Evolutionary conservation across 2,113 vertebrate genomes (phyloP).

Genomic region (Misgurnus anguillicaudatus): DNA sequence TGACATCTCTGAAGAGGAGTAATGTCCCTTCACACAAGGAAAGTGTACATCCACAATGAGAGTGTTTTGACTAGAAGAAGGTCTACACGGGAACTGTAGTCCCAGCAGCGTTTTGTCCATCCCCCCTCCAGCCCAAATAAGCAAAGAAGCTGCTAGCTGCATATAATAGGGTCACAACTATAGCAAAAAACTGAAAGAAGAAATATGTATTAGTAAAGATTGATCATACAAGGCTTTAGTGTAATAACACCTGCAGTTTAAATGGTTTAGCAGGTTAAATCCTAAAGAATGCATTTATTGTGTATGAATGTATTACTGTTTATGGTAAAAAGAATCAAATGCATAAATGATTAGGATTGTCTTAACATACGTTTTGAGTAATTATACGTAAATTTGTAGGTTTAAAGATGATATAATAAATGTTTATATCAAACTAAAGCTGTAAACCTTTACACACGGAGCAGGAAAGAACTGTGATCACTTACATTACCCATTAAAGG

Average conservation of each 20-base stretch:
- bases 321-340: too few relatives aligned
- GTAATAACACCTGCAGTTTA: not conserved
- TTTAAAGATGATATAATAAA: not conserved
- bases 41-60: not conserved
- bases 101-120: constrained; percentile 80
- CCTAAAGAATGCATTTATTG: too few relatives aligned
- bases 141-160: constrained; percentile 81
- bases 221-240: too few relatives aligned
- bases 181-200: constrained; percentile 83
- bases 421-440: not conserved
- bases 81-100: constrained; percentile 74
- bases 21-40: not conserved
- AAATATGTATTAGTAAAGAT: not conserved
- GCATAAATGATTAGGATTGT: too few relatives aligned
- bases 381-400: not conserved
- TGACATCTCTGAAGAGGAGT: not conserved
- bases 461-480: not conserved
- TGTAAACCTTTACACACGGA: constrained; percentile 2
- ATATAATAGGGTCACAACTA: constrained; percentile 78
- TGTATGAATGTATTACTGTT: too few relatives aligned
- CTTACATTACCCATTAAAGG: not conserved
- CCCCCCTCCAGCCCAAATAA: constrained; percentile 82
- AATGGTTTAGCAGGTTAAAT: too few relatives aligned
- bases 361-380: too few relatives aligned
- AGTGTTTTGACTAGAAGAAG: not conserved